These are phyloP conservation scores for Pocota personata DNA, from an alignment of 2,888 invertebrate genomes.

Conservation along the genomic window DNA sequence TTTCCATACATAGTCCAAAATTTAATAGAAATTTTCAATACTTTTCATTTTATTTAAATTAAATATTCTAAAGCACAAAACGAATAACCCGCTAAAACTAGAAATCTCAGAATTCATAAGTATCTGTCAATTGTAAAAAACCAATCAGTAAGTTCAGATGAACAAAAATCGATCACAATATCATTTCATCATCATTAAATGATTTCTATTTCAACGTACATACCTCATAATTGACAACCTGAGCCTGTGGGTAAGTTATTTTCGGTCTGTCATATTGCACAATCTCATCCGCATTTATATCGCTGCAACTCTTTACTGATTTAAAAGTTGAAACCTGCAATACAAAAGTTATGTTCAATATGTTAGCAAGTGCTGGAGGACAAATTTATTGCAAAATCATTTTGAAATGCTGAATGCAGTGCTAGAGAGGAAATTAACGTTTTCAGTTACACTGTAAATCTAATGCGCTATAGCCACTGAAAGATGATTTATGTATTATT, in stretches of 20 bases:
- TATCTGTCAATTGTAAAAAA: too few relatives aligned
- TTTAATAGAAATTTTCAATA: too few relatives aligned
- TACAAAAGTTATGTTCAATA: constrained; percentile 33
- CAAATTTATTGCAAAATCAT: constrained; percentile 26
- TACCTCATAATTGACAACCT: constrained; percentile 81
- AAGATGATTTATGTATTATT: neutral
- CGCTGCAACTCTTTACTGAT: constrained; percentile 76
- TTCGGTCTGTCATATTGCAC: constrained; percentile 81
- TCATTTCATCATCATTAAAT: neutral
- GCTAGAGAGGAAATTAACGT: neutral
- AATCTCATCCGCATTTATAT: constrained; percentile 75
- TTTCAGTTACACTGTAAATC: neutral
- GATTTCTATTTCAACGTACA: constrained; percentile 43
- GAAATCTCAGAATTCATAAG: too few relatives aligned
- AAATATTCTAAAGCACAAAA: too few relatives aligned
- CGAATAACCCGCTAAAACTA: too few relatives aligned
- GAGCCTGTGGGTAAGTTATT: constrained; percentile 79
- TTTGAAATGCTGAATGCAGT: neutral
- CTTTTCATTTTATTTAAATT: too few relatives aligned
- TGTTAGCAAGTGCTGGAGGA: neutral
- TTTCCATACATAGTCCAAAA: too few relatives aligned
- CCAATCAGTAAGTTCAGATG: too few relatives aligned
- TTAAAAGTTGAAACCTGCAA: constrained; percentile 77
- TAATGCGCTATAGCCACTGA: neutral
- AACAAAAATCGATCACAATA: too few relatives aligned